Conservation (phyloP, 2,888 invertebrate species). For the Boloria selene region DNA sequence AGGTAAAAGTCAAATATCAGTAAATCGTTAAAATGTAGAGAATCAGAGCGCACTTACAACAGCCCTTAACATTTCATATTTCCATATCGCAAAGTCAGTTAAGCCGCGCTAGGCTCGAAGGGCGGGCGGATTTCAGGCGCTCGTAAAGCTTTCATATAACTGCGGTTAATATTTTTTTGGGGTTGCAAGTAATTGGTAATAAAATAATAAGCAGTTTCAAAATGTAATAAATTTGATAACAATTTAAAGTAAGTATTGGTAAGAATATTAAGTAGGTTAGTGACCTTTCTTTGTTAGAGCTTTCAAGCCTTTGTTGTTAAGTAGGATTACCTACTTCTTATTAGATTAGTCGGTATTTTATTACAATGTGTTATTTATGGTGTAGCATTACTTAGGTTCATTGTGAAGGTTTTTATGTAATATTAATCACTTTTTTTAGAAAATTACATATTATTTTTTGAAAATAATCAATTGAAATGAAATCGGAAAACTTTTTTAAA, state of each 20-base stretch:
- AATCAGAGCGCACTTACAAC: conserved; percentile 13
- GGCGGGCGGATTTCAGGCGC: conserved; percentile 47
- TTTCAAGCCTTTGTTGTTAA: conserved; percentile 31
- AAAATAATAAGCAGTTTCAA: neutral
- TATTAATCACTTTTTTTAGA: too few species aligned
- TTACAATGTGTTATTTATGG: conserved; percentile 8
- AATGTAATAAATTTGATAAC: conserved; percentile 1
- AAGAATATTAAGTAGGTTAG: conserved; percentile 39
- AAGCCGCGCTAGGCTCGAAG: conserved; percentile 49
- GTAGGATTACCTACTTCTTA: conserved; percentile 27
- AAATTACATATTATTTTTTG: too few species aligned
- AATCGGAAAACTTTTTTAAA: too few species aligned
- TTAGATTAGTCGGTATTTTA: conserved; percentile 26
- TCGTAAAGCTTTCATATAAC: neutral
- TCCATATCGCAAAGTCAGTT: conserved; percentile 41
- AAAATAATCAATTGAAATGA: too few species aligned
- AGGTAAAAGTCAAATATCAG: neutral
- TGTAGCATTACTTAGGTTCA: neutral
- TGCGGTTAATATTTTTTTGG: conserved; percentile 1
- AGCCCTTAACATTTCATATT: conserved; percentile 16
- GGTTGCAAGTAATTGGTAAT: neutral
- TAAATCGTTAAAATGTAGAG: conserved; percentile 15
- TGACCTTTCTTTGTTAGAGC: conserved; percentile 52
- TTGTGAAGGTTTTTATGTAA: too few species aligned
- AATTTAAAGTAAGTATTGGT: neutral